phyloP scores from a whole-genome alignment of 1,140 invertebrate genomes.

The Magallana ariakensis region DNA sequence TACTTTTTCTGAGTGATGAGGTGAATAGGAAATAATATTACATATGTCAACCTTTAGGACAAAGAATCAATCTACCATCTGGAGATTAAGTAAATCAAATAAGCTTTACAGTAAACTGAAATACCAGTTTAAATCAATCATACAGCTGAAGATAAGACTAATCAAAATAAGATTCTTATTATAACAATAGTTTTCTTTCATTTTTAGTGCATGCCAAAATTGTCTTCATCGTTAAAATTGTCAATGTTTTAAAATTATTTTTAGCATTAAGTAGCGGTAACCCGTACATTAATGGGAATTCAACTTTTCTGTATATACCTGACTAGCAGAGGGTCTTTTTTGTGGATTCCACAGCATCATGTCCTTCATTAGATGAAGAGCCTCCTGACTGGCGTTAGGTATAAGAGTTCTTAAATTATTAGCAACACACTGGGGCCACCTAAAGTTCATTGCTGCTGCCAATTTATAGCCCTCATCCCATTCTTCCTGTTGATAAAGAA shows the following conservation, averaged over 20 bases:
- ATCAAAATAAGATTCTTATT: too few relatives aligned
- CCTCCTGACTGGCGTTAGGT: constrained; percentile 90
- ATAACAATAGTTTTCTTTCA: too few relatives aligned
- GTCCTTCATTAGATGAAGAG: constrained; percentile 91
- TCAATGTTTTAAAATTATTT: too few relatives aligned
- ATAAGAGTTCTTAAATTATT: constrained; percentile 87
- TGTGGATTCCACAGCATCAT: constrained; percentile 95
- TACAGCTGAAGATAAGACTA: too few relatives aligned
- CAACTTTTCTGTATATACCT: constrained; percentile 62
- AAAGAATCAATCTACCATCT: too few relatives aligned
- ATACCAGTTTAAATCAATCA: too few relatives aligned
- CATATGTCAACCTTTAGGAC: background rate
- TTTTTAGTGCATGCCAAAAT: too few relatives aligned
- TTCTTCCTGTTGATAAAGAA: constrained; percentile 84
- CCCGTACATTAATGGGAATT: too few relatives aligned
- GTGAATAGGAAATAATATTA: background rate
- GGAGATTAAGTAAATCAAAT: too few relatives aligned
- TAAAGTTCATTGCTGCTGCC: constrained; percentile 96
- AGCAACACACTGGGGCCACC: constrained; percentile 88
- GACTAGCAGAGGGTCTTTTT: constrained; percentile 90
- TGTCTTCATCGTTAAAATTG: too few relatives aligned
- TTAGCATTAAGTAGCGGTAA: too few relatives aligned
- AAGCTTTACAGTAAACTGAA: too few relatives aligned
- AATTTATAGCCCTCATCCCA: constrained; percentile 98
- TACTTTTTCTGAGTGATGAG: background rate